Conservation (phyloP, 2,113 vertebrate species). For the Bos taurus region ARS-UCD2.0 NC_037352.1:4269501-4270000, state of each 20-base stretch:
- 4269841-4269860: neutral
- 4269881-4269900: neutral
- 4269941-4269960: neutral
- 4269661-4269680: neutral
- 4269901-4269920: too few relatives aligned
- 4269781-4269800: neutral
- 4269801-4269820: neutral
- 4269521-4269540: neutral
- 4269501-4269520: neutral
- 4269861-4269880: neutral
- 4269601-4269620: neutral
- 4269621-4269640: neutral
- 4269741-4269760: neutral
- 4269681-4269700: neutral
- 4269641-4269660: neutral
- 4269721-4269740: neutral
- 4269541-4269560: neutral
- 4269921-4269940: neutral
- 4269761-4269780: neutral
- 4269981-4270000: neutral
- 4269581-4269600: neutral
- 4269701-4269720: neutral
- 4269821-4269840: neutral
- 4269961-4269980: neutral
- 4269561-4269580: neutral